A percentile compares a stretch with the other conserved stretches of the same genome.
Conservation (phyloP, 2,888 invertebrate species). For the Nezara viridula region DNA sequence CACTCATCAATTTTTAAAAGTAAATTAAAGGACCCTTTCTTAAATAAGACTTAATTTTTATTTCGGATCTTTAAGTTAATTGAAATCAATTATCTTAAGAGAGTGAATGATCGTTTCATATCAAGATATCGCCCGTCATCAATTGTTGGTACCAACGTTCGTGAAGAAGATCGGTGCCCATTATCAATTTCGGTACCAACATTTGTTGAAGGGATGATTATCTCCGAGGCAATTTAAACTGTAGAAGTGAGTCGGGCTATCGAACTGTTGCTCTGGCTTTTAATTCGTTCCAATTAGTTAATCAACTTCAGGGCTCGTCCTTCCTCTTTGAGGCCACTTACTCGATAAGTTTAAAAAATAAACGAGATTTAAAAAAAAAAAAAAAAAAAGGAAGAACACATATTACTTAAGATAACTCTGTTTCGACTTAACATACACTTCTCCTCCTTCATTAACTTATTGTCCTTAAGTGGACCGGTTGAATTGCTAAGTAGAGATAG, state of each 20-base stretch:
- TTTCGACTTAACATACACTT: slow-evolving; percentile 37
- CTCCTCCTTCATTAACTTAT: slow-evolving; percentile 21
- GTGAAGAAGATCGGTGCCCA: background rate
- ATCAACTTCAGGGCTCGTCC: background rate
- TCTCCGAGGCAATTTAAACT: background rate
- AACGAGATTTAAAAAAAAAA: background rate
- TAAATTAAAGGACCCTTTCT: background rate
- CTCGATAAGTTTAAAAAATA: background rate
- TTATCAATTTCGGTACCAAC: slow-evolving; percentile 26
- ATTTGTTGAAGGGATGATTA: slow-evolving; percentile 15
- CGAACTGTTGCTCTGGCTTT: slow-evolving; percentile 19
- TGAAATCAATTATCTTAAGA: slow-evolving; percentile 4
- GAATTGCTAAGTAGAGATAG: background rate
- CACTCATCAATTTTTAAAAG: background rate
- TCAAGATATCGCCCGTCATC: background rate
- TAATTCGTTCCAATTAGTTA: slow-evolving; percentile 43
- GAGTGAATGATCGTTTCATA: background rate
- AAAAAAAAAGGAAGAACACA: background rate
- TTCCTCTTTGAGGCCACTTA: background rate
- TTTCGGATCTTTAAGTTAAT: slow-evolving; percentile 6
- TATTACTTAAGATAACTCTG: slow-evolving; percentile 27
- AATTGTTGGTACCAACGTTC: background rate
- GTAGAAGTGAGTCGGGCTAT: background rate
- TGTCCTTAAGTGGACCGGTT: slow-evolving; percentile 26
- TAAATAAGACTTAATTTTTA: background rate